These are phyloP conservation scores for Chamaea fasciata DNA, from an alignment of 2,113 vertebrate species.

Conservation along the genomic window DNA sequence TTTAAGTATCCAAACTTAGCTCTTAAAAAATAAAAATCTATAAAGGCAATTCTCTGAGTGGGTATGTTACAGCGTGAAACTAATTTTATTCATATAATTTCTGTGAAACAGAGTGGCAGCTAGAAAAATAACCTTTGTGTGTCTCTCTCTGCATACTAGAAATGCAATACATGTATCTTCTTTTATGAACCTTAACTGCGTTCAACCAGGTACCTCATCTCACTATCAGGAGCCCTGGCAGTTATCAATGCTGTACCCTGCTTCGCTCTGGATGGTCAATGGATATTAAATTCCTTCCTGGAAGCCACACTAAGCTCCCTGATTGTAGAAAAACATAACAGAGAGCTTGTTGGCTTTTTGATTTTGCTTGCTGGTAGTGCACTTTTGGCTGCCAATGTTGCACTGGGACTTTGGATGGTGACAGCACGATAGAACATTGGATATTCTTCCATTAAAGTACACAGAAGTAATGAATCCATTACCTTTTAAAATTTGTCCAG, in stretches of 20 bases:
- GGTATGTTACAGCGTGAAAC: neutral
- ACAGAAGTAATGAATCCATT: neutral
- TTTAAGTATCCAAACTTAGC: neutral
- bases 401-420: constrained; percentile 97
- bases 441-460: neutral
- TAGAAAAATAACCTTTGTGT: neutral
- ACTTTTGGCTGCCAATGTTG: constrained; percentile 94
- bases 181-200: constrained; percentile 58
- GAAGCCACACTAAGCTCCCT: constrained; percentile 88
- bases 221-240: constrained; percentile 91
- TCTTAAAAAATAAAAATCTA: neutral
- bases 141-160: neutral
- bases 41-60: neutral
- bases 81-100: neutral
- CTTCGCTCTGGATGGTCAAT: constrained; percentile 96
- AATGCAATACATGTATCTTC: neutral
- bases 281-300: constrained; percentile 95
- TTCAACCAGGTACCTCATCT: constrained; percentile 87
- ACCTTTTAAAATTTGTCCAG: constrained; percentile 21
- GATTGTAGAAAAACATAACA: constrained; percentile 85
- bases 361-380: constrained; percentile 91
- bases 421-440: constrained; percentile 82
- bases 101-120: neutral
- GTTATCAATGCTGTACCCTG: constrained; percentile 97
- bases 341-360: constrained; percentile 92